These are phyloP conservation scores for Zaprionus taronus DNA, from an alignment of 1,140 invertebrate species.

Conservation along the genomic window DNA sequence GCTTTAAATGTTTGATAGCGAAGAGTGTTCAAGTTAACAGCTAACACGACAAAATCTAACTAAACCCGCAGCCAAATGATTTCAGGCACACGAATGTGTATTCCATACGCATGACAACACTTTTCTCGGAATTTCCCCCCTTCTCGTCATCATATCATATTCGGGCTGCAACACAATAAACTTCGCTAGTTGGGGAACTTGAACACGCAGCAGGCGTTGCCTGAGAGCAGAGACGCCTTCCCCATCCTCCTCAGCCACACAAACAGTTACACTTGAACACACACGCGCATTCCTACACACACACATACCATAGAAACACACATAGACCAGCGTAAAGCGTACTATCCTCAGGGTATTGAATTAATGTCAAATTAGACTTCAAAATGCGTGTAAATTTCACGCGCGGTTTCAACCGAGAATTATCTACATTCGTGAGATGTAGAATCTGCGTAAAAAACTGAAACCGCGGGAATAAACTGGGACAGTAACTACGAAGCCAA, in stretches of 20 bases:
- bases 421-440: slow-evolving; percentile 27
- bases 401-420: slow-evolving; percentile 69
- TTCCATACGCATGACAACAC: not conserved
- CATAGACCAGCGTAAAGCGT: slow-evolving; percentile 33
- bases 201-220: slow-evolving; percentile 29
- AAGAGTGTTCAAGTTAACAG: too few species aligned
- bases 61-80: not conserved
- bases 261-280: not conserved
- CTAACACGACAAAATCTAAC: not conserved
- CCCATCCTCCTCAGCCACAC: slow-evolving; percentile 14
- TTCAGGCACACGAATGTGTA: not conserved
- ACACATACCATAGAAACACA: slow-evolving; percentile 17
- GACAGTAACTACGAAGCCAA: slow-evolving; percentile 20
- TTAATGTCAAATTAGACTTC: slow-evolving; percentile 80
- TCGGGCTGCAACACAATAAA: slow-evolving; percentile 13
- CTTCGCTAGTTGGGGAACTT: slow-evolving; percentile 34
- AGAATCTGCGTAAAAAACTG: slow-evolving; percentile 1
- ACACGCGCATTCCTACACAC: not conserved
- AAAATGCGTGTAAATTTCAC: slow-evolving; percentile 80
- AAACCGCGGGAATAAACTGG: slow-evolving; percentile 38
- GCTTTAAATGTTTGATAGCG: not conserved
- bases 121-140: not conserved
- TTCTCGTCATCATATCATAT: not conserved
- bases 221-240: slow-evolving; percentile 17
- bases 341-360: slow-evolving; percentile 67